A percentile compares a stretch with the other conserved stretches of the same genome.
Evolutionary conservation across 37 sponge, comb jelly and placozoan species (phyloP).

Genomic region (Halisarca cf. caerulea): DNA sequence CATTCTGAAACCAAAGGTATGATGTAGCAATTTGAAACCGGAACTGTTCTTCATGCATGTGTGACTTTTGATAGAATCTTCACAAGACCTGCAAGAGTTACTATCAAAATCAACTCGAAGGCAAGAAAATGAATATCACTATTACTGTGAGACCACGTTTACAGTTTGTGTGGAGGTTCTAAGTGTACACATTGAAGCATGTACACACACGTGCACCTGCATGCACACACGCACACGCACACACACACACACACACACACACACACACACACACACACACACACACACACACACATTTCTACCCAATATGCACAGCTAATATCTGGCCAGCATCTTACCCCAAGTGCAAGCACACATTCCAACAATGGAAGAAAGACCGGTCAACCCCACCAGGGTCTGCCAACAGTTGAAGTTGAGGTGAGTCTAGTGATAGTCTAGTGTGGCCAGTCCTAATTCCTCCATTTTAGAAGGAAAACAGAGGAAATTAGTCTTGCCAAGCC

Average conservation of each 20-base stretch:
- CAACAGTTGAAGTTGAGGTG: conserved; percentile 26
- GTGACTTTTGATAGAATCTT: background rate
- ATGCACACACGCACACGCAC: background rate
- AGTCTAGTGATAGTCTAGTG: no score
- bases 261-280: background rate
- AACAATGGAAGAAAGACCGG: background rate
- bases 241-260: background rate
- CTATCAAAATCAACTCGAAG: background rate
- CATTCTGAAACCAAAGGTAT: conserved; percentile 84
- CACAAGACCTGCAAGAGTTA: background rate
- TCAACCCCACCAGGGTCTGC: background rate
- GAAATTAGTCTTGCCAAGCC: no score
- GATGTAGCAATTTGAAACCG: conserved; percentile 12
- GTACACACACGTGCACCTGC: background rate
- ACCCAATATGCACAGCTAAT: background rate
- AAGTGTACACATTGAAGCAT: background rate
- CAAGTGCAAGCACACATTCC: background rate
- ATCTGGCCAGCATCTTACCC: background rate
- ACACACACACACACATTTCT: background rate
- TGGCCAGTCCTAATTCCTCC: no score
- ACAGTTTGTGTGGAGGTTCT: no score
- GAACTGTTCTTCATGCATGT: background rate
- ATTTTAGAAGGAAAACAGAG: no score
- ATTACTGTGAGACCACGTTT: background rate
- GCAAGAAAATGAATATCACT: background rate